Percentiles rank a stretch among this genome's conserved stretches.
Evolutionary conservation across 2,888 invertebrate species (phyloP).

Genomic region (Stictocephala bisonia): DNA sequence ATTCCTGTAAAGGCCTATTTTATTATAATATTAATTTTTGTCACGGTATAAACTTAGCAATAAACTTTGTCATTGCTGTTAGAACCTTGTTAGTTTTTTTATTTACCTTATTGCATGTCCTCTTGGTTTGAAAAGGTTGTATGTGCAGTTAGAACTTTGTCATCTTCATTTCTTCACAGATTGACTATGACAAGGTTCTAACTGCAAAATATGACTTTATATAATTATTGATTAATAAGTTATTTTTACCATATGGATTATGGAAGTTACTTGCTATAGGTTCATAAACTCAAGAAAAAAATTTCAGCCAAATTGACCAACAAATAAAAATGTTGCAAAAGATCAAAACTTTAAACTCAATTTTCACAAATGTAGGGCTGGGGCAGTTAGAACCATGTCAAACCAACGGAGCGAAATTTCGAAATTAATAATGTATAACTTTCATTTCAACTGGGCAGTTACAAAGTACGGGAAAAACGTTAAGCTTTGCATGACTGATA

Average conservation of each 20-base stretch:
- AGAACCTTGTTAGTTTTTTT: background rate
- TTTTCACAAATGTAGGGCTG: constrained; percentile 35
- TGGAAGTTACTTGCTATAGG: background rate
- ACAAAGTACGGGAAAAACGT: too few relatives aligned
- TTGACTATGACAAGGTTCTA: constrained; percentile 24
- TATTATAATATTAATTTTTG: too few relatives aligned
- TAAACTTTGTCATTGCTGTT: too few relatives aligned
- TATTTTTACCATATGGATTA: background rate
- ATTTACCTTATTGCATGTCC: background rate
- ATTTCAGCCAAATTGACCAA: constrained; percentile 1
- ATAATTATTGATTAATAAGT: constrained; percentile 8
- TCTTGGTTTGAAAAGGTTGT: constrained; percentile 29
- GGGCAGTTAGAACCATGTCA: constrained; percentile 41
- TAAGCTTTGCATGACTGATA: too few relatives aligned
- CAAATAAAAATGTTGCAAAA: constrained; percentile 17
- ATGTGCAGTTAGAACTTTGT: constrained; percentile 35
- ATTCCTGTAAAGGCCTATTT: too few relatives aligned
- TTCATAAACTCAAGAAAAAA: constrained; percentile 2
- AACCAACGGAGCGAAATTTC: constrained; percentile 44
- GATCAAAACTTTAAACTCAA: constrained; percentile 25
- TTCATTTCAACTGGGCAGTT: too few relatives aligned
- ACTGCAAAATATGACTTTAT: constrained; percentile 22
- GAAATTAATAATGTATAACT: too few relatives aligned
- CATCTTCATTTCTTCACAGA: background rate
- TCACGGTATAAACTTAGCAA: too few relatives aligned